phyloP scores from a whole-genome alignment of 2,888 invertebrate genomes.

The Prenolepis imparis region DNA sequence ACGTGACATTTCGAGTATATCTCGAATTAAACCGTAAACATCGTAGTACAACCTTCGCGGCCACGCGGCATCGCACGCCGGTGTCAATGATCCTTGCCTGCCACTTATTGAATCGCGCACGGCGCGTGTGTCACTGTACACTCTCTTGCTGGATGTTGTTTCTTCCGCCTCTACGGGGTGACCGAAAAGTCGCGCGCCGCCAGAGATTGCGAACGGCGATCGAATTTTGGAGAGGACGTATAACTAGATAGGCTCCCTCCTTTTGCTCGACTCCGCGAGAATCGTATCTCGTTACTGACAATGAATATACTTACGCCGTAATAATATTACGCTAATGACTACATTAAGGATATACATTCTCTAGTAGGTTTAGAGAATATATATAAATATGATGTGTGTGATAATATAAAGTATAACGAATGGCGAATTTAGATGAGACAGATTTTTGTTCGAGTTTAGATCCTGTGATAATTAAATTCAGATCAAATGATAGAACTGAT shows the following conservation, averaged over 20 bases:
- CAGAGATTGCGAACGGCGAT: background rate
- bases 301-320: too few relatives aligned
- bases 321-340: background rate
- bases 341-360: background rate
- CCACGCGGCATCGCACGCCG: constrained; percentile 48
- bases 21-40: constrained; percentile 79
- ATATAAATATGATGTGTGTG: background rate
- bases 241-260: background rate
- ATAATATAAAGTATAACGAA: background rate
- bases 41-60: constrained; percentile 71
- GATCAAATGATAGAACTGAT: background rate
- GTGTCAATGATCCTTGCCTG: constrained; percentile 79
- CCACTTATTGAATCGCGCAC: constrained; percentile 80
- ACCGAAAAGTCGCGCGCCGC: background rate
- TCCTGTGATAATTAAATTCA: background rate
- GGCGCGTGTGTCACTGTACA: constrained; percentile 17
- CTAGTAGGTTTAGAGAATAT: background rate
- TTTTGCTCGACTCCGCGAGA: background rate
- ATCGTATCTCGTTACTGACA: background rate
- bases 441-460: background rate
- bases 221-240: background rate
- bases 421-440: background rate
- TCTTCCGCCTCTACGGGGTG: constrained; percentile 43
- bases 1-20: constrained; percentile 77
- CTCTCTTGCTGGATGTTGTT: constrained; percentile 12